Percentiles rank a stretch among this genome's conserved stretches.
Evolutionary conservation across 2,113 vertebrate species (phyloP).

Genomic region (Scomber scombrus): DNA sequence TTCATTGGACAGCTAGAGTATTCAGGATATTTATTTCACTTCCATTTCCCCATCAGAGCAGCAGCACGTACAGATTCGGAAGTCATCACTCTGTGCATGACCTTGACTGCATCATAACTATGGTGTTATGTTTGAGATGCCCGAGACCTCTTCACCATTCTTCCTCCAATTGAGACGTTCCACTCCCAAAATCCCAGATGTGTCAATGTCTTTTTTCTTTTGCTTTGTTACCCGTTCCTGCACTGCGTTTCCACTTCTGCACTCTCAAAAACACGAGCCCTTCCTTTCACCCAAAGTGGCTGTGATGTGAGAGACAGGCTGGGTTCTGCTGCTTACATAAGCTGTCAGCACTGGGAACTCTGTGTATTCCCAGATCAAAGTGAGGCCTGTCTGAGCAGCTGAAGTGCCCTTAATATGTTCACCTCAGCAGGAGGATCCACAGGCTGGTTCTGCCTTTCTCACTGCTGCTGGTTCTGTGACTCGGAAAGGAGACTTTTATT

Average conservation of each 20-base stretch:
- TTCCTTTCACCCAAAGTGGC: conserved; percentile 33
- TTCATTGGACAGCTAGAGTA: conserved; percentile 22
- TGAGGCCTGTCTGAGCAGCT: conserved; percentile 52
- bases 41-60: conserved; percentile 37
- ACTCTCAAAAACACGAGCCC: background rate
- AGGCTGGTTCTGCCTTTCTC: conserved; percentile 35
- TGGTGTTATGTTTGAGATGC: conserved; percentile 18
- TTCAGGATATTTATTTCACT: conserved; percentile 39
- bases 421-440: conserved; percentile 43
- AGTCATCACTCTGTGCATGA: conserved; percentile 20
- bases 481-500: background rate
- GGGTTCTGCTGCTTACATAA: conserved; percentile 53
- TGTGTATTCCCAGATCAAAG: conserved; percentile 69
- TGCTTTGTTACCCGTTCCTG: conserved; percentile 36
- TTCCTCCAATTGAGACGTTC: conserved; percentile 35
- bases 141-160: background rate
- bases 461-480: conserved; percentile 12
- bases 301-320: conserved; percentile 45
- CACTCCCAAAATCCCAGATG: background rate
- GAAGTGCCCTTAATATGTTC: conserved; percentile 58
- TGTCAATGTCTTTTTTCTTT: conserved; percentile 27
- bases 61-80: background rate
- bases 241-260: background rate
- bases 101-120: conserved; percentile 49
- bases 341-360: conserved; percentile 62